phyloP scores from a whole-genome alignment of 2,888 invertebrate species.

The Dryococelus australis region DNA sequence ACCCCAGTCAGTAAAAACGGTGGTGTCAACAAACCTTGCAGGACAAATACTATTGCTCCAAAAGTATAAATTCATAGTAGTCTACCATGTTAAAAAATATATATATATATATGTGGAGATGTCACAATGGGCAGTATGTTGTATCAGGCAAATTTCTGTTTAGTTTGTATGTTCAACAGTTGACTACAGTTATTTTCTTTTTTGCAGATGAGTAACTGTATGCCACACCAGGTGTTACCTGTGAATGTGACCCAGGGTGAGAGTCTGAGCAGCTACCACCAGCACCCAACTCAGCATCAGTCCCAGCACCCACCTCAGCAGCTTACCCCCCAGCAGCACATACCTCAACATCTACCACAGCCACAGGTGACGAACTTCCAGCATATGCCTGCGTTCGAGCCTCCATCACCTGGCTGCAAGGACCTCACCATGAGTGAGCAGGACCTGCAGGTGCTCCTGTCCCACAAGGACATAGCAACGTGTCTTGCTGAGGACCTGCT shows the following conservation, averaged over 20 bases:
- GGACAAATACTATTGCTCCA: too few relatives aligned
- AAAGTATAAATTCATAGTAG: too few relatives aligned
- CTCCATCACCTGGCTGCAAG: conserved; percentile 36
- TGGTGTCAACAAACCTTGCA: too few relatives aligned
- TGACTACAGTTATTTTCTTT: not conserved
- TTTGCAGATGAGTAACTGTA: not conserved
- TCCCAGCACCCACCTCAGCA: conserved; percentile 47
- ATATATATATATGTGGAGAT: too few relatives aligned
- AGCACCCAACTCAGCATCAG: conserved; percentile 43
- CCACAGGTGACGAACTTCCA: conserved; percentile 29
- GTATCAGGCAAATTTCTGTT: too few relatives aligned
- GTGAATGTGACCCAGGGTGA: not conserved
- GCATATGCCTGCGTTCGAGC: conserved; percentile 30
- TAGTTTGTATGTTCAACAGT: too few relatives aligned
- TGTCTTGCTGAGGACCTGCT: conserved; percentile 87
- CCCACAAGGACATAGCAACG: conserved; percentile 77
- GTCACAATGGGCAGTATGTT: too few relatives aligned
- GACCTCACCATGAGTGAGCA: conserved; percentile 63
- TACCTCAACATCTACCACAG: conserved; percentile 20
- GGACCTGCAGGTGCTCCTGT: conserved; percentile 75
- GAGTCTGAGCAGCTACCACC: not conserved
- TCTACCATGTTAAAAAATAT: too few relatives aligned
- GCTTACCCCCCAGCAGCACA: not conserved
- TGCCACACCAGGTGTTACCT: conserved; percentile 9
- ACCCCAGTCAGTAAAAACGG: too few relatives aligned